These are phyloP conservation scores for Anabas testudineus DNA, from an alignment of 2,797 vertebrate genomes.

Conservation along the genomic window DNA sequence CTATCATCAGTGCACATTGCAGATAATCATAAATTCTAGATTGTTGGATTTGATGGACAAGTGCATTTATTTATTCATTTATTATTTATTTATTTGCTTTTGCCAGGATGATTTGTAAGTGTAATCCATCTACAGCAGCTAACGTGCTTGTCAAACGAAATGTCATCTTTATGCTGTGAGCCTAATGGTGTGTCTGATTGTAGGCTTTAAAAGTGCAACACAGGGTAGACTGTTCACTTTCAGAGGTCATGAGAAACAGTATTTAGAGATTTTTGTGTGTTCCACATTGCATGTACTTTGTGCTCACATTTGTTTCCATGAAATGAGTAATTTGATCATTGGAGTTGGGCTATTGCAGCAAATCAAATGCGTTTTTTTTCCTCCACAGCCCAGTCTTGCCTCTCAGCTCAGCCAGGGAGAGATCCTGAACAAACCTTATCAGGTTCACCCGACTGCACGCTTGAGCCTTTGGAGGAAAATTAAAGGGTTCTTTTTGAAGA, in stretches of 20 bases:
- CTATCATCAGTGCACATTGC: too few relatives aligned
- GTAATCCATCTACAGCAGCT: conserved; percentile 56
- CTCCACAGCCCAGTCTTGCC: conserved; percentile 18
- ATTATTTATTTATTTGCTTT: conserved; percentile 30
- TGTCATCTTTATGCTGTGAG: conserved; percentile 71
- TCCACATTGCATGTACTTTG: conserved; percentile 16
- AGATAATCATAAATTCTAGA: conserved; percentile 20
- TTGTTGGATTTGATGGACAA: conserved; percentile 31
- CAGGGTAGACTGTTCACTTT: conserved; percentile 20
- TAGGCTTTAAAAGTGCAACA: conserved; percentile 21
- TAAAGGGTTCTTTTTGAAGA: conserved; percentile 61
- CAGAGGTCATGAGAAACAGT: conserved; percentile 18
- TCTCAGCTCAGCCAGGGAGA: conserved; percentile 31
- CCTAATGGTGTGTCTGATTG: conserved; percentile 54
- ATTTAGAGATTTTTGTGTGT: conserved; percentile 11
- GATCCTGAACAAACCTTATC: conserved; percentile 55
- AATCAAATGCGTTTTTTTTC: conserved; percentile 54
- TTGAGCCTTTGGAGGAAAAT: conserved; percentile 33
- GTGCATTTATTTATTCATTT: too few relatives aligned
- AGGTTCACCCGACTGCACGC: conserved; percentile 46
- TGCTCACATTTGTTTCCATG: conserved; percentile 21
- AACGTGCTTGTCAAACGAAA: conserved; percentile 76
- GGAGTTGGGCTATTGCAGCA: conserved; percentile 25
- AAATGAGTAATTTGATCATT: conserved; percentile 62
- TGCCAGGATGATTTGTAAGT: conserved; percentile 48